phyloP scores from a whole-genome alignment of 2,888 invertebrate species.

The Trichogramma evanescens region DNA sequence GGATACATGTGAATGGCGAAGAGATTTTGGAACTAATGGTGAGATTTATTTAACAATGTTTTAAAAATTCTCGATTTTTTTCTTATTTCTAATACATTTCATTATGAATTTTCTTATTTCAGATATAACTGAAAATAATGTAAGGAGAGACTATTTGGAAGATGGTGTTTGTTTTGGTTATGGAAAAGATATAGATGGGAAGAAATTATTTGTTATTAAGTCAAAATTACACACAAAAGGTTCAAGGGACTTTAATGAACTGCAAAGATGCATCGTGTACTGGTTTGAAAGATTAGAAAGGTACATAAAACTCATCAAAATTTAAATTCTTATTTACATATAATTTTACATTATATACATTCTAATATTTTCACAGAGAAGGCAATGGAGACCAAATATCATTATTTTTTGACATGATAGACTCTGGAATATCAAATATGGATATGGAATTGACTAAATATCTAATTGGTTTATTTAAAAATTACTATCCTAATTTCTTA shows the following conservation, averaged over 20 bases:
- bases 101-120: conserved; percentile 21
- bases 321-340: background rate
- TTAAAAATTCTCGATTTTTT: background rate
- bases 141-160: conserved; percentile 66
- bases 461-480: conserved; percentile 77
- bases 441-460: conserved; percentile 89
- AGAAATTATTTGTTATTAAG: conserved; percentile 69
- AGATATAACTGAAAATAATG: conserved; percentile 65
- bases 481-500: conserved; percentile 79
- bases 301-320: conserved; percentile 39
- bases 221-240: conserved; percentile 77
- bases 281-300: conserved; percentile 76
- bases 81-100: background rate
- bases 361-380: conserved; percentile 49
- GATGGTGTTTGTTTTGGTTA: conserved; percentile 72
- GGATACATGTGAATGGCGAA: conserved; percentile 76
- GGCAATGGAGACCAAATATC: conserved; percentile 71
- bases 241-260: conserved; percentile 63
- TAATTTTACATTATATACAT: background rate
- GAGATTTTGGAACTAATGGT: conserved; percentile 68
- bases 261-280: conserved; percentile 76
- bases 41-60: conserved; percentile 20
- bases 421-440: conserved; percentile 77
- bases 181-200: conserved; percentile 75
- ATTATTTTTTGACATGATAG: conserved; percentile 85